Percentiles rank a stretch among this genome's conserved stretches.
Conservation (phyloP, 1,140 invertebrate genomes). For the Listronotus bonariensis region DNA sequence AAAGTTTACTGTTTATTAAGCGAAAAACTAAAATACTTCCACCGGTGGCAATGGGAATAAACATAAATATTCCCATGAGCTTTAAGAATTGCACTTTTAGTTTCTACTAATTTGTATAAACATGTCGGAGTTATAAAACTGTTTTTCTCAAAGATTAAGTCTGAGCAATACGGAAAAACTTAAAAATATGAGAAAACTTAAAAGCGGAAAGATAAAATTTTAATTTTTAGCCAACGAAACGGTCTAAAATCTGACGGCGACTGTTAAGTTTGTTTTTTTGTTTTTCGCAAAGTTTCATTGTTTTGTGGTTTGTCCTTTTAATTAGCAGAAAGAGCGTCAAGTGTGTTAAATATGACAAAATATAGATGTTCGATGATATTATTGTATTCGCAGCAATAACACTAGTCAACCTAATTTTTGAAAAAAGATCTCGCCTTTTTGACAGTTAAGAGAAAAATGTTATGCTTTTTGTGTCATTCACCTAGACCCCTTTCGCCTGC, state of each 20-base stretch:
- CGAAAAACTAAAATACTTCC: neutral
- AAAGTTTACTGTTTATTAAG: neutral
- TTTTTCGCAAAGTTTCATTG: neutral
- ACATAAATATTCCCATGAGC: conserved; percentile 20
- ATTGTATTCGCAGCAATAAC: no score
- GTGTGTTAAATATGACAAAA: neutral
- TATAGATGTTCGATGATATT: no score
- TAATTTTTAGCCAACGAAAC: conserved; percentile 20
- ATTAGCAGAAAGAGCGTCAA: conserved; percentile 10
- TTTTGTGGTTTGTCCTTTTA: conserved; percentile 9
- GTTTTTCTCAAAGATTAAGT: conserved; percentile 28
- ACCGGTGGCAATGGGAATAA: conserved; percentile 8
- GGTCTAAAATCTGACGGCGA: neutral
- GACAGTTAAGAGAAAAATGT: no score
- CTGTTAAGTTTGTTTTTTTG: conserved; percentile 1
- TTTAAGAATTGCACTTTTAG: conserved; percentile 4
- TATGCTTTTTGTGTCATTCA: no score
- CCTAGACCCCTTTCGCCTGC: no score
- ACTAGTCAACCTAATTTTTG: no score
- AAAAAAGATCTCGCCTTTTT: no score
- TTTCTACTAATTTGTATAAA: conserved; percentile 28
- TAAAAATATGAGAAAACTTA: conserved; percentile 31
- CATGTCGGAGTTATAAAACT: conserved; percentile 30
- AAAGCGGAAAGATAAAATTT: conserved; percentile 28
- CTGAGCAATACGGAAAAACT: conserved; percentile 7